Evolutionary conservation across 1,140 invertebrate species (phyloP).

Genomic region (Drosophila nigrodunni): DNA sequence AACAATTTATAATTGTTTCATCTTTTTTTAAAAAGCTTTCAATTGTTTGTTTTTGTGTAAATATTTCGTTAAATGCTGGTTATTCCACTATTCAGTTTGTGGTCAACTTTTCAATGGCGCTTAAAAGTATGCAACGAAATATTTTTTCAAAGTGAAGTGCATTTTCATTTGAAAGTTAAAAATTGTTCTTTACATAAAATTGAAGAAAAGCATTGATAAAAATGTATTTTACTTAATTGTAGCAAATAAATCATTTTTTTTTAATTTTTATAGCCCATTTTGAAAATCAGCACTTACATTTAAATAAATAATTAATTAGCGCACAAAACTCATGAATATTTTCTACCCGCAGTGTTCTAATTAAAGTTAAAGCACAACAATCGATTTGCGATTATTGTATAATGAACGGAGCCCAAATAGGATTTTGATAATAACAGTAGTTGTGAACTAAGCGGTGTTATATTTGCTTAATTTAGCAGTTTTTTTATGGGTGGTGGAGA

Average conservation of each 20-base stretch:
- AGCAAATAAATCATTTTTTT: no score
- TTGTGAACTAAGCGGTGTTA: background rate
- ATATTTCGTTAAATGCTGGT: background rate
- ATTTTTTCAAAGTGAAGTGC: background rate
- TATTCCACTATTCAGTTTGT: background rate
- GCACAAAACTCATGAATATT: background rate
- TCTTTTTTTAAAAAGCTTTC: background rate
- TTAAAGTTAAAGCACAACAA: background rate
- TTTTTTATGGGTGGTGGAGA: background rate
- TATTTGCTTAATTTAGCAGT: background rate
- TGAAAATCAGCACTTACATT: background rate
- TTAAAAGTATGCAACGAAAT: no score
- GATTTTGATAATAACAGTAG: conserved; percentile 8
- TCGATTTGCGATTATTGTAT: conserved; percentile 5
- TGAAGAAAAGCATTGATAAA: no score
- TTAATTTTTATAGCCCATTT: no score
- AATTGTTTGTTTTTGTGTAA: background rate
- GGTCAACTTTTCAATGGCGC: background rate
- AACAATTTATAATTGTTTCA: background rate
- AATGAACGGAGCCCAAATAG: background rate
- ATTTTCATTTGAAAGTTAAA: no score
- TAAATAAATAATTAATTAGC: no score
- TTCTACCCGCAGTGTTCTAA: background rate
- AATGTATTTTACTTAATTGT: no score
- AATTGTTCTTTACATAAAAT: no score